These are phyloP conservation scores for Thalassophryne amazonica DNA, from an alignment of 2,797 vertebrate species.

Conservation along the genomic window DNA sequence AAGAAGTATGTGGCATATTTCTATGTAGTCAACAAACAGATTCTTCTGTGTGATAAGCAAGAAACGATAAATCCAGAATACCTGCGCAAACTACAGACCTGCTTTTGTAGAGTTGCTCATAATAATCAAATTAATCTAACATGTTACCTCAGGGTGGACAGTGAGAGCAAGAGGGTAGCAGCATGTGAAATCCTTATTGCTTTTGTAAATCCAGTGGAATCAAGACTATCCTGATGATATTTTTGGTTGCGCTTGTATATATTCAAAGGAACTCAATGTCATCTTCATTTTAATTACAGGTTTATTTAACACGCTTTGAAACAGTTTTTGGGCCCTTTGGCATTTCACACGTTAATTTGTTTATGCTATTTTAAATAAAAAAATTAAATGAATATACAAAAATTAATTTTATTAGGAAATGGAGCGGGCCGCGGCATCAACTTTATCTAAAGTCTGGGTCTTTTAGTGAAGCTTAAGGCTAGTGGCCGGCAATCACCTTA, in stretches of 20 bases:
- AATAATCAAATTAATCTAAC: conserved; percentile 37
- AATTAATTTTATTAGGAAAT: too few relatives aligned
- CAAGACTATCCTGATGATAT: not conserved
- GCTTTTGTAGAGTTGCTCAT: conserved; percentile 7
- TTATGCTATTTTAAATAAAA: too few relatives aligned
- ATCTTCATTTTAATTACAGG: not conserved
- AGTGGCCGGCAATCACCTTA: too few relatives aligned
- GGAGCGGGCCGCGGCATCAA: too few relatives aligned
- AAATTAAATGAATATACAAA: too few relatives aligned
- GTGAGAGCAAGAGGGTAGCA: not conserved
- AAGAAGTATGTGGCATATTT: not conserved
- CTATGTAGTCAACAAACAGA: not conserved
- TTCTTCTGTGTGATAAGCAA: not conserved
- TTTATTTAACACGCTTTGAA: not conserved
- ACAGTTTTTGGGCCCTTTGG: too few relatives aligned
- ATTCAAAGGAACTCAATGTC: not conserved
- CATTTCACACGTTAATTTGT: too few relatives aligned
- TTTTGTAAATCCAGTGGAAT: conserved; percentile 13
- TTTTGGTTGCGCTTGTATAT: not conserved
- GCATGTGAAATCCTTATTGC: conserved; percentile 20
- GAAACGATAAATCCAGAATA: not conserved
- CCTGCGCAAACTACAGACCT: conserved; percentile 4
- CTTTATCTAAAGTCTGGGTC: too few relatives aligned
- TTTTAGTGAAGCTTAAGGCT: too few relatives aligned
- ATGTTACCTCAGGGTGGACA: conserved; percentile 24